Conservation (phyloP, 2,113 vertebrate species). For the Mus pahari region DNA sequence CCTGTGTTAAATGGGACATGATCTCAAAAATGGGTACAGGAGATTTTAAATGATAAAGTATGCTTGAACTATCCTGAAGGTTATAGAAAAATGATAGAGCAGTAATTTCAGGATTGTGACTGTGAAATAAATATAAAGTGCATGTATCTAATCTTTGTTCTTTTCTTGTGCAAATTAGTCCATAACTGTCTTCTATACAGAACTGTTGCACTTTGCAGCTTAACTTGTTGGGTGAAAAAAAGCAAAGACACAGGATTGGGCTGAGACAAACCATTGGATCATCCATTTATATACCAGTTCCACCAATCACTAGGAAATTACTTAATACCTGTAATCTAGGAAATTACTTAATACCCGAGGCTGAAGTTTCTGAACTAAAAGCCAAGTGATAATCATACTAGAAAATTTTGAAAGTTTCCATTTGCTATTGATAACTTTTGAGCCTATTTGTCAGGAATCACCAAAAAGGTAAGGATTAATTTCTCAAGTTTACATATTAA, state of each 20-base stretch:
- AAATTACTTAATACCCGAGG: not conserved
- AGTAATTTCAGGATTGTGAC: not conserved
- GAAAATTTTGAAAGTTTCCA: not conserved
- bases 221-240: not conserved
- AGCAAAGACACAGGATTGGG: not conserved
- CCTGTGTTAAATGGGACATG: not conserved
- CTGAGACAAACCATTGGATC: conserved; percentile 31
- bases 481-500: conserved; percentile 1
- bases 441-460: not conserved
- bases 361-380: conserved; percentile 35
- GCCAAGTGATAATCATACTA: not conserved
- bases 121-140: conserved; percentile 28
- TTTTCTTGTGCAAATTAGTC: not conserved
- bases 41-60: not conserved
- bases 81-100: not conserved
- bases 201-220: not conserved
- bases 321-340: conserved; percentile 25
- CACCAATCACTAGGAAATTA: not conserved
- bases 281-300: not conserved
- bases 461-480: not conserved
- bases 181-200: conserved; percentile 4
- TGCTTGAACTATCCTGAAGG: not conserved
- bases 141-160: not conserved
- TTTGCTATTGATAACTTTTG: not conserved
- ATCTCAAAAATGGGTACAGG: not conserved